Evolutionary conservation across 2,888 invertebrate species (phyloP), one percentile per base, ranked within the genome.

Genomic region (Charanyca ferruginea): DNA sequence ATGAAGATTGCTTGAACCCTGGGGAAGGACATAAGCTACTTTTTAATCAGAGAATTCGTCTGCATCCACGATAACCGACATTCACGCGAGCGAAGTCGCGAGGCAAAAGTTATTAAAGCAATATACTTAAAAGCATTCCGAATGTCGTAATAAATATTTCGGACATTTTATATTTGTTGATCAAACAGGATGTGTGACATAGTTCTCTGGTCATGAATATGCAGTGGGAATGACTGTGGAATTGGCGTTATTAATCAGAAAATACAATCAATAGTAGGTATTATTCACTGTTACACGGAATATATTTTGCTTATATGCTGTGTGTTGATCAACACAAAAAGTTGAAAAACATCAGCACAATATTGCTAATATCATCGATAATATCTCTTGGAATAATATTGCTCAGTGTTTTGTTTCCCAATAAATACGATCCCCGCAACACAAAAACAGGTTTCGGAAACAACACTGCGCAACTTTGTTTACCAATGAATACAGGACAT

Each of bases 161-260:
- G 20, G 16, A 25, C 3, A 38, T 44, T 70, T 54, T 48, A 53
- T 54, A 70, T 53, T 53, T 28, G 16, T 22, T 48, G 7, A 54
- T 38, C 22, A 45, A 62, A 72, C n/a, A 72, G 45, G 18, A 72
- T 71, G 16, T 51, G 41, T 44, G 35, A 42, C 22, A 55, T 77
- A 72, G 62, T 71, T 71, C 16, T 71, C 16, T 44, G 25, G 22
- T 23, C 62, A 72, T 77, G 62, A 77, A 71, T 71, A 71, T 54
- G 41, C 13, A 54, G 44, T 32, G 1, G 9, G 6, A 48, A 38
- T 53, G 13, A 28, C 45, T 18, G 13, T 59, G 45, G 16, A 28
- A 64, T 68, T 41, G 32, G 38, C 4, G 13, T 1, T 16, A 38
- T 38, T 38, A 38, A 38, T 16, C 16, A 18, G 25, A 6, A 6